Percentiles rank a stretch among this genome's conserved stretches.
Evolutionary conservation across 2,797 vertebrate genomes (phyloP).

Genomic region (Poecilia gillii): DNA sequence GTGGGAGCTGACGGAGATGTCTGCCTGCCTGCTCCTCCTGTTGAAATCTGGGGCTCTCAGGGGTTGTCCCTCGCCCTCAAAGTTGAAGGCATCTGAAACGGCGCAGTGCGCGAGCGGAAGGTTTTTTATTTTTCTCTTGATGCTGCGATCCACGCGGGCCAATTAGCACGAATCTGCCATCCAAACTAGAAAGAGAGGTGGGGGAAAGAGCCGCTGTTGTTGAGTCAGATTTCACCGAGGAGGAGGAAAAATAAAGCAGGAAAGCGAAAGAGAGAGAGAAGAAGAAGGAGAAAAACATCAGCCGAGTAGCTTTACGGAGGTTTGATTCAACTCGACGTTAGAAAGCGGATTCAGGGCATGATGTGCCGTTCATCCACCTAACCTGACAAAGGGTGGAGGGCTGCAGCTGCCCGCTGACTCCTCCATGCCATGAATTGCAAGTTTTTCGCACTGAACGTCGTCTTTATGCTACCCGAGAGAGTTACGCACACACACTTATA

Average conservation of each 20-base stretch:
- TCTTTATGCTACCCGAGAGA: constrained; percentile 63
- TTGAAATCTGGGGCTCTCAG: constrained; percentile 25
- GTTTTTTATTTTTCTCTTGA: constrained; percentile 6
- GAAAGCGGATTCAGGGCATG: constrained; percentile 20
- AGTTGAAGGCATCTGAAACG: constrained; percentile 54
- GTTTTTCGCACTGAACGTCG: constrained; percentile 58
- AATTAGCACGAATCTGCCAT: constrained; percentile 41
- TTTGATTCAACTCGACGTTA: constrained; percentile 39
- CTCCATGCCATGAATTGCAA: constrained; percentile 59
- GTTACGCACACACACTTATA: constrained; percentile 18
- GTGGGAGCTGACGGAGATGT: constrained; percentile 42
- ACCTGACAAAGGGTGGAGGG: constrained; percentile 21
- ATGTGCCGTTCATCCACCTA: constrained; percentile 30
- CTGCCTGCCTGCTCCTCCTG: constrained; percentile 45
- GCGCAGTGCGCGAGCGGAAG: constrained; percentile 13
- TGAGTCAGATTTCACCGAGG: constrained; percentile 56
- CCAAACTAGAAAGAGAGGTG: constrained; percentile 15
- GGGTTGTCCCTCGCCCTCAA: constrained; percentile 46
- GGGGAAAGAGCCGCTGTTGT: constrained; percentile 27
- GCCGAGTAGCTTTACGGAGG: constrained; percentile 26
- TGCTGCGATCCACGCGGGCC: constrained; percentile 16
- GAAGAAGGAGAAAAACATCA: neutral
- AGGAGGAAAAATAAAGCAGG: constrained; percentile 18
- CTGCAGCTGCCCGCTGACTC: constrained; percentile 39
- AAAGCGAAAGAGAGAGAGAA: neutral